A percentile compares a stretch with the other conserved stretches of the same genome.
These are phyloP conservation scores for Ophioderma brevispina DNA, from an alignment of 35 echinoderm and acorn worm species.

Conservation along the genomic window DNA sequence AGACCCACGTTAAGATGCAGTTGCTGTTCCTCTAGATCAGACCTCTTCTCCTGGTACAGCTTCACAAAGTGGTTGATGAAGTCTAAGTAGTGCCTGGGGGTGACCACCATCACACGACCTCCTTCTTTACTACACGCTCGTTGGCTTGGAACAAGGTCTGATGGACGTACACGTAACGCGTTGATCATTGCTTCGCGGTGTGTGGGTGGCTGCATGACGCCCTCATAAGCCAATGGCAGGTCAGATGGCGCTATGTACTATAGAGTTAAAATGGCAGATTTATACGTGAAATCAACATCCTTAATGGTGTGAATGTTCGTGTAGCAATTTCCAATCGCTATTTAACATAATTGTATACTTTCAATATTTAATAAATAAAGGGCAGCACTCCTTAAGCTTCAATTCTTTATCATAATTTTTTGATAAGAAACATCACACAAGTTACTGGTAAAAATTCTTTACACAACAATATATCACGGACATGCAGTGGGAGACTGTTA, in stretches of 20 bases:
- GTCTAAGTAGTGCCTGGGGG: conserved; percentile 95
- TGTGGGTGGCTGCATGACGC: conserved; percentile 70
- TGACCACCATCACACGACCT: conserved; percentile 95
- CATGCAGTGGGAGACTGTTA: no score
- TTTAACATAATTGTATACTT: no score
- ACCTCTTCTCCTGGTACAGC: conserved; percentile 95
- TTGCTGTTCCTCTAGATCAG: conserved; percentile 97
- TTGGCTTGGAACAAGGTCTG: conserved; percentile 94
- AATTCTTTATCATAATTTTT: no score
- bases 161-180: conserved; percentile 91
- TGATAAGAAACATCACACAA: no score
- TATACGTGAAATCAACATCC: no score
- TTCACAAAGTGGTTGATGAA: conserved; percentile 99
- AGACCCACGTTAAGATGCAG: conserved; percentile 99
- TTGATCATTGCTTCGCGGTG: conserved; percentile 95
- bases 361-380: no score
- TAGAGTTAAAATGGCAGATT: background rate
- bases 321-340: no score
- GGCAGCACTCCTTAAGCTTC: no score
- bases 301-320: no score
- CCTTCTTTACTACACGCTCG: conserved; percentile 88
- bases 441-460: no score
- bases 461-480: no score
- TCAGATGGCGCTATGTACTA: conserved; percentile 83
- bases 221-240: conserved; percentile 88